Evolutionary conservation across 2,113 vertebrate species (phyloP).

Genomic region (Falco punctatus): DNA sequence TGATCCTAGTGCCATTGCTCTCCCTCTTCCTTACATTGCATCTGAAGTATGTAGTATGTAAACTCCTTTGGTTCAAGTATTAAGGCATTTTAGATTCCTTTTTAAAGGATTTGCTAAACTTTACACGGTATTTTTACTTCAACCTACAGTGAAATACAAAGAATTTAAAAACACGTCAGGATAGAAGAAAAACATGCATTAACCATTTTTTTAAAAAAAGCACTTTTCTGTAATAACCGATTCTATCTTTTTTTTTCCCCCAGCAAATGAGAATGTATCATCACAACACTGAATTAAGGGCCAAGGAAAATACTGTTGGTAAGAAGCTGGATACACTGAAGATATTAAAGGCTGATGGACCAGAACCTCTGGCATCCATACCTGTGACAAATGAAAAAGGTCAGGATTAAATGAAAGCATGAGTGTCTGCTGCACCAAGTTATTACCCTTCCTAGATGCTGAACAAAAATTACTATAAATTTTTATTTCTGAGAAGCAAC

Average conservation of each 20-base stretch:
- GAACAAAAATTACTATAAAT: not conserved
- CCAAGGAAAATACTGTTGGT: slow-evolving; percentile 68
- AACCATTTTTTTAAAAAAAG: slow-evolving; percentile 56
- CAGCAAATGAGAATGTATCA: slow-evolving; percentile 47
- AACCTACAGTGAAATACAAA: slow-evolving; percentile 72
- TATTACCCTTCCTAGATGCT: not conserved
- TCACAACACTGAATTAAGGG: slow-evolving; percentile 63
- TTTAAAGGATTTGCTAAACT: slow-evolving; percentile 72
- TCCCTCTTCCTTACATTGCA: not conserved
- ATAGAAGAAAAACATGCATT: slow-evolving; percentile 76
- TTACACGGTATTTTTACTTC: slow-evolving; percentile 51
- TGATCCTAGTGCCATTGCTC: not conserved
- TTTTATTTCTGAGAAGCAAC: not conserved
- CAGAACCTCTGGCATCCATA: slow-evolving; percentile 88
- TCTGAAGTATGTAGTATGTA: slow-evolving; percentile 52
- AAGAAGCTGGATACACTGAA: slow-evolving; percentile 69
- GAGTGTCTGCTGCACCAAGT: not conserved
- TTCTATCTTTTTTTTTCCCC: not conserved
- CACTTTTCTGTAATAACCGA: slow-evolving; percentile 60
- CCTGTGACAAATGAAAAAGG: slow-evolving; percentile 75
- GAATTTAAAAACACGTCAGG: slow-evolving; percentile 73
- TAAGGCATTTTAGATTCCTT: slow-evolving; percentile 80
- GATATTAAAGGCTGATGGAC: slow-evolving; percentile 51
- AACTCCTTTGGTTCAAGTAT: slow-evolving; percentile 85
- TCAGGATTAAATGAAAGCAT: not conserved